phyloP scores from a whole-genome alignment of 2,113 vertebrate genomes.

The Sorex araneus region DNA sequence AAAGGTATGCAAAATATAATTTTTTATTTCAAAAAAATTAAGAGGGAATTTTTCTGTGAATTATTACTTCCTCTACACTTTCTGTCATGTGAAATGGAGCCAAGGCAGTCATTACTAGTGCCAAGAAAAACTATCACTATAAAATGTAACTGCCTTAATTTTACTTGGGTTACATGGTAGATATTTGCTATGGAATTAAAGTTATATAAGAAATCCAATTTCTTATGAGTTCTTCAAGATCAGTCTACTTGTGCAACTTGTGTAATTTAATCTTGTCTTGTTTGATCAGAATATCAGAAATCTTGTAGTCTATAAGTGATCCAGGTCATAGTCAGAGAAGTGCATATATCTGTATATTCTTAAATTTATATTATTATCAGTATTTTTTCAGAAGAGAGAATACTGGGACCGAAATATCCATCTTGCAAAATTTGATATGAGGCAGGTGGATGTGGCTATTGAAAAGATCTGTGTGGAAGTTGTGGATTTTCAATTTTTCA shows the following conservation, averaged over 20 bases:
- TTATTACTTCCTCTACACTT: slow-evolving; percentile 4
- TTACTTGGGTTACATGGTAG: background rate
- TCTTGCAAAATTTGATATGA: too few relatives aligned
- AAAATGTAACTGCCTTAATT: slow-evolving; percentile 23
- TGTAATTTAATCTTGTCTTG: background rate
- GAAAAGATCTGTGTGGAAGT: too few relatives aligned
- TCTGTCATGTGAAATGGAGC: slow-evolving; percentile 39
- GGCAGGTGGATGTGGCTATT: too few relatives aligned
- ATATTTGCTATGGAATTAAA: background rate
- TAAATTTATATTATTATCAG: background rate
- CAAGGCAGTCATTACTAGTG: slow-evolving; percentile 2
- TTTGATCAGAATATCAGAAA: background rate
- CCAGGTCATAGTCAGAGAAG: background rate
- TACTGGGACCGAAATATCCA: too few relatives aligned
- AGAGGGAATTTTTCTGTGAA: background rate
- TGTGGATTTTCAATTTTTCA: too few relatives aligned
- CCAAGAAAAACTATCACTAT: background rate
- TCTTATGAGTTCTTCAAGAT: slow-evolving; percentile 12
- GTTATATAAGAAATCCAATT: slow-evolving; percentile 23
- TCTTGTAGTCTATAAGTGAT: background rate
- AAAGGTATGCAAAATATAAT: background rate
- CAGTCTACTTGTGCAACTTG: background rate
- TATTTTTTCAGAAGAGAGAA: too few relatives aligned
- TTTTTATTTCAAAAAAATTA: slow-evolving; percentile 41
- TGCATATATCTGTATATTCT: background rate